A percentile compares a stretch with the other conserved stretches of the same genome.
Conservation (phyloP, 2,888 invertebrate genomes). For the Leucania comma region DNA sequence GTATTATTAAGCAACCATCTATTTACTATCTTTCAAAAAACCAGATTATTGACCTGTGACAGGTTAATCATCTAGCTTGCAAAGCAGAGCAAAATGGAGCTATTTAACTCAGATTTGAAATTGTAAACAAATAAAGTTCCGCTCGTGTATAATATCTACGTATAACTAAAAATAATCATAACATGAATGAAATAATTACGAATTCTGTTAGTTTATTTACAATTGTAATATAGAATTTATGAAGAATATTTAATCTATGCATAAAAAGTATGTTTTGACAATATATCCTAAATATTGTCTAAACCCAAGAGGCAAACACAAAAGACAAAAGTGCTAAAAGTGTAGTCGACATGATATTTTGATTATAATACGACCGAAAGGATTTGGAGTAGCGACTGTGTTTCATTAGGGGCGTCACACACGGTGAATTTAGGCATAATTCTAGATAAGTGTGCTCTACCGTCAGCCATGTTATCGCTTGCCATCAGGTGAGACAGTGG, state of each 20-base stretch:
- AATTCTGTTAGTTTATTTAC: slow-evolving; percentile 19
- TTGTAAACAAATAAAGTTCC: slow-evolving; percentile 42
- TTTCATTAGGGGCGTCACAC: no score
- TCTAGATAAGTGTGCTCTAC: no score
- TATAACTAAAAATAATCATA: not conserved
- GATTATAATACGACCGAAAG: not conserved
- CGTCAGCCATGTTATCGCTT: no score
- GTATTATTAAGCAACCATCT: no score
- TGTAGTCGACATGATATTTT: no score
- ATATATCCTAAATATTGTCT: no score
- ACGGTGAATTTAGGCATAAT: no score
- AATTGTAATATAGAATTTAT: not conserved
- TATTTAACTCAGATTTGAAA: slow-evolving; percentile 30
- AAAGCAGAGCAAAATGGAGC: slow-evolving; percentile 36
- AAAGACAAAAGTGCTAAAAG: no score
- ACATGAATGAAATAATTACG: not conserved
- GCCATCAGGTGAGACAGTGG: no score
- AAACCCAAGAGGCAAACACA: no score
- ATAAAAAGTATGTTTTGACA: not conserved
- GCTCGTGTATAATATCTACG: slow-evolving; percentile 42
- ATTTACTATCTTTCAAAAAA: not conserved
- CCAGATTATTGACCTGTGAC: not conserved
- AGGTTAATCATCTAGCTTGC: not conserved
- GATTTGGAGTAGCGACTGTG: not conserved
- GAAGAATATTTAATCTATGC: not conserved